Conservation (phyloP, 2,797 vertebrate species). For the Alca torda region DNA sequence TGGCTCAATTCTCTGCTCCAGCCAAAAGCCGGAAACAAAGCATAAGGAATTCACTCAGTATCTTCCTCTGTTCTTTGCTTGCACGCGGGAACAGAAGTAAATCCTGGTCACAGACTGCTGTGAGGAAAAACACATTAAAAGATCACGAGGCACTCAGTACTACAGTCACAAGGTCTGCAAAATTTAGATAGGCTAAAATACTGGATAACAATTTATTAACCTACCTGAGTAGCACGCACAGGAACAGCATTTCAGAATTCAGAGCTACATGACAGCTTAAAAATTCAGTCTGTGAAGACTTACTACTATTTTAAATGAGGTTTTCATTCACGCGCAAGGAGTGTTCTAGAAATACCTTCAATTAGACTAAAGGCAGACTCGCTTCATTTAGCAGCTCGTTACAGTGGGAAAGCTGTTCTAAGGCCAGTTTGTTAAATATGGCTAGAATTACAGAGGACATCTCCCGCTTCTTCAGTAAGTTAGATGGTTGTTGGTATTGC, state of each 20-base stretch:
- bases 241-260: not conserved
- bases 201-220: not conserved
- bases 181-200: not conserved
- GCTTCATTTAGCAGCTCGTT: not conserved
- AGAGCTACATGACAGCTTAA: not conserved
- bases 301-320: not conserved
- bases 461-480: not conserved
- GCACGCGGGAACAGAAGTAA: not conserved
- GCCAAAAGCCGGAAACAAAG: not conserved
- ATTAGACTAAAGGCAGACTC: not conserved
- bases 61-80: not conserved
- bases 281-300: not conserved
- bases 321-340: not conserved
- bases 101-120: not conserved
- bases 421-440: not conserved
- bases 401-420: not conserved
- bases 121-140: not conserved
- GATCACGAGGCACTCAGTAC: not conserved
- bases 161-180: not conserved
- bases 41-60: not conserved
- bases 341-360: not conserved
- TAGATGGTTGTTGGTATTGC: not conserved
- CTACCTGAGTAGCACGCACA: not conserved
- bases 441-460: not conserved
- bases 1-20: not conserved